These are phyloP conservation scores for Sabellastarte sp. DNA, from an alignment of 2,888 invertebrate genomes.

Conservation along the genomic window DNA sequence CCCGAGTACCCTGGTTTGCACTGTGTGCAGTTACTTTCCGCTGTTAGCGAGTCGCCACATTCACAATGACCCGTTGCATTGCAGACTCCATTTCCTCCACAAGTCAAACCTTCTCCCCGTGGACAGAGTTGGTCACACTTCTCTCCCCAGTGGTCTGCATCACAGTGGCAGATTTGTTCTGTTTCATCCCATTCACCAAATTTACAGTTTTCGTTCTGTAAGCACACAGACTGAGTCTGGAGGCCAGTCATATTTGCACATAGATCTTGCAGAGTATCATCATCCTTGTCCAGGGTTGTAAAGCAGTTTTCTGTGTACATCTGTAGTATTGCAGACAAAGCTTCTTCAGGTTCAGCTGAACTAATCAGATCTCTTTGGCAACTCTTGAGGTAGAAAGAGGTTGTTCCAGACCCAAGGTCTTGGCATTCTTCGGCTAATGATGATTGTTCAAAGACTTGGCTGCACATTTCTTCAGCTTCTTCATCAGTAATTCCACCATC, in stretches of 20 bases:
- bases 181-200: background rate
- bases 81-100: conserved; percentile 28
- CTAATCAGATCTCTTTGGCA: no score
- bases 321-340: background rate
- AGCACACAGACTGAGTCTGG: background rate
- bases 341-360: no score
- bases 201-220: background rate
- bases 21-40: conserved; percentile 19
- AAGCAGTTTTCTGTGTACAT: background rate
- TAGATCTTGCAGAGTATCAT: background rate
- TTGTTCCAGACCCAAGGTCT: background rate
- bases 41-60: conserved; percentile 23
- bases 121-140: conserved; percentile 30
- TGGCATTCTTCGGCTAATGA: background rate
- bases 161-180: conserved; percentile 28
- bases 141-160: conserved; percentile 31
- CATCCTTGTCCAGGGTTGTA: background rate
- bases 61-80: conserved; percentile 24
- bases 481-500: background rate
- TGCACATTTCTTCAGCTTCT: background rate
- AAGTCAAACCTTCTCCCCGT: conserved; percentile 25
- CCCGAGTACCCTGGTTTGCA: conserved; percentile 9
- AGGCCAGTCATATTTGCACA: background rate
- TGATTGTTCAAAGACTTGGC: background rate
- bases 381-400: no score